Evolutionary conservation across 2,113 vertebrate genomes (phyloP), one percentile per base, ranked within the genome.

Genomic region (Ellobius talpinus): DNA sequence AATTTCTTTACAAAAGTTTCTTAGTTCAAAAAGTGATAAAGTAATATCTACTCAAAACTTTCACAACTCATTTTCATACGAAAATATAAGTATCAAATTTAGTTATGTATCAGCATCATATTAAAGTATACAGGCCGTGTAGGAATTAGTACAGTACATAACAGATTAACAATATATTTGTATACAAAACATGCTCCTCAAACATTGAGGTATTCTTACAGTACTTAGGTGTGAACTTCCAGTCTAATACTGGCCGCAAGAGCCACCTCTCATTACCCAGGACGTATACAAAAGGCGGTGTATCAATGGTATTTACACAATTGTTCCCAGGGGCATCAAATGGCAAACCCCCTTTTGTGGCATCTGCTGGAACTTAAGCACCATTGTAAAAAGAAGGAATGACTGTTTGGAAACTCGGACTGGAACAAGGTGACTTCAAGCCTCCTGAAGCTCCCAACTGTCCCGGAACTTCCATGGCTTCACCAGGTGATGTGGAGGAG

Each of bases 11-110:
- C 99, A 99, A 99, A 99, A 99, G 98, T 99, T 98, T 99, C 99
- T 99, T 99, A 99, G 98, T 99, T 99, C 99, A 99, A 99, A 99
- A 99, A 98, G 97, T 99, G 99, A 99, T 99, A 99, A 99, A 99
- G 99, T 99, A 99, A 99, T 99, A 99, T 99, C 99, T 99, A 99
- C 99, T 99, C 99, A 99, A 99, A 99, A 99, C 98, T 99, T 99
- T 99, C 98, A 99, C 99, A 99, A 99, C 99, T 99, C 99, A 99
- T 99, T 99, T 99, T 99, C 99, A 99, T 99, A 99, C 99, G 99
- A 99, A 99, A 99, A 99, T 99, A 99, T 99, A 99, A 99, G 99
- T 99, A 99, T 99, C 99, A 99, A 99, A 99, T 99, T 99, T 99
- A 99, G 99, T 99, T 99, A 99, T 99, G 99, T 99, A 99, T 99